These are phyloP conservation scores for Synchiropus splendidus DNA, from an alignment of 2,113 vertebrate species.

Conservation along the genomic window DNA sequence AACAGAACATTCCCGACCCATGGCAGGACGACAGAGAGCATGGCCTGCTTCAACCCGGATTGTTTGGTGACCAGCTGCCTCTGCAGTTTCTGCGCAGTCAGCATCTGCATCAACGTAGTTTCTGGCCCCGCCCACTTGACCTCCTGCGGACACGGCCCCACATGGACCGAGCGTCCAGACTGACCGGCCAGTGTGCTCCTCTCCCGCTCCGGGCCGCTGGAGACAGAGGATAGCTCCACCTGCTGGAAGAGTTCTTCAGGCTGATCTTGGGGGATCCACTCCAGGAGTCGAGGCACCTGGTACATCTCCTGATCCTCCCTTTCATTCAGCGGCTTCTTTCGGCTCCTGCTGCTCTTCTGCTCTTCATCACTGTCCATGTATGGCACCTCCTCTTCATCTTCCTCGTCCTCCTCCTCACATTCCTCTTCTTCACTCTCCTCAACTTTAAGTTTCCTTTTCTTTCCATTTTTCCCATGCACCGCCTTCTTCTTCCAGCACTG, in stretches of 20 bases:
- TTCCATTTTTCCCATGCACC: conserved; percentile 4
- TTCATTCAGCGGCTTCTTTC: neutral
- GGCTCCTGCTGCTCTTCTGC: neutral
- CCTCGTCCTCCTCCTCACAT: conserved; percentile 19
- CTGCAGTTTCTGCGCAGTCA: conserved; percentile 19
- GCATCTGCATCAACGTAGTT: conserved; percentile 26
- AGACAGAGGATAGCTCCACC: neutral
- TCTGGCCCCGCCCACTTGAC: conserved; percentile 6
- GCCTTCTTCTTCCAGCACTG: neutral
- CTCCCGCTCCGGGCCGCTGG: fast-evolving
- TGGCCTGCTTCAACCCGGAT: conserved; percentile 34
- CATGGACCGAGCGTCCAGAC: conserved; percentile 13
- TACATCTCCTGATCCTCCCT: neutral
- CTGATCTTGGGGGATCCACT: conserved; percentile 68
- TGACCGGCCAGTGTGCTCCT: conserved; percentile 39
- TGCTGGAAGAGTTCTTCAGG: neutral
- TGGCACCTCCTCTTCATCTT: conserved; percentile 12
- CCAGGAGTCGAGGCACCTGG: conserved; percentile 50
- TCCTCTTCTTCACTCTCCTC: conserved; percentile 2
- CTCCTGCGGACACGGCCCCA: conserved; percentile 14
- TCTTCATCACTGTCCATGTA: conserved; percentile 48
- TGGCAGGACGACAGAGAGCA: conserved; percentile 68
- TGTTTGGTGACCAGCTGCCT: neutral
- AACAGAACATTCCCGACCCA: conserved; percentile 78
- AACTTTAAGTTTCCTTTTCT: neutral